phyloP scores from a whole-genome alignment of 2,797 vertebrate species.

The Anguilla megastoma region DNA sequence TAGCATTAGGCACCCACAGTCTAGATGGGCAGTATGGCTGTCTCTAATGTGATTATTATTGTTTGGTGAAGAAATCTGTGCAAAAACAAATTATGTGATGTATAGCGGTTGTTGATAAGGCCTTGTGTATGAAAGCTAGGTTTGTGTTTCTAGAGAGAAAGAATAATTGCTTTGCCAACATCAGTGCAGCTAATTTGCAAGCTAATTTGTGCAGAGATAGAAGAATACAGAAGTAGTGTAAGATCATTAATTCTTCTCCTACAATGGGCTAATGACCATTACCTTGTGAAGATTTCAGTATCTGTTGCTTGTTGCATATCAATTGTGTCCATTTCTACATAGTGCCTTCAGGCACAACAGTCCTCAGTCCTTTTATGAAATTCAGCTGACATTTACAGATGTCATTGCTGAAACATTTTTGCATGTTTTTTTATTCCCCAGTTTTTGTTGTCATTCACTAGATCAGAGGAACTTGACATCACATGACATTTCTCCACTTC shows the following conservation, averaged over 20 bases:
- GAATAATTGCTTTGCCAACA: constrained; percentile 35
- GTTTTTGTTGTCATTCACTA: not conserved
- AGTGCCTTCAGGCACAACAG: constrained; percentile 8
- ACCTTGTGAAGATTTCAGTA: constrained; percentile 52
- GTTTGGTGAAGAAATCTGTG: not conserved
- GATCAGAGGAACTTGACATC: not conserved
- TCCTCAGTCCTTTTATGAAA: constrained; percentile 17
- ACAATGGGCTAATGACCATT: constrained; percentile 68
- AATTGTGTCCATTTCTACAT: constrained; percentile 24
- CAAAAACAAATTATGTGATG: not conserved
- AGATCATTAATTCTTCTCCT: constrained; percentile 66
- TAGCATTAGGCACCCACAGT: not conserved
- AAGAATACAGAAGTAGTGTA: constrained; percentile 50
- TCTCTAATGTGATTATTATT: constrained; percentile 17
- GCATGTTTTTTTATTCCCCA: too few relatives aligned
- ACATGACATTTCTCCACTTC: not conserved
- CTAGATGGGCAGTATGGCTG: not conserved
- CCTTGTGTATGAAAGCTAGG: not conserved
- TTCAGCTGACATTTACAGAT: not conserved
- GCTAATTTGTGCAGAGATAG: constrained; percentile 57
- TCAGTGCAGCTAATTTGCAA: constrained; percentile 57
- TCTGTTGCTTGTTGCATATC: constrained; percentile 14
- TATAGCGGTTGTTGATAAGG: constrained; percentile 14
- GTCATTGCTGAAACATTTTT: too few relatives aligned
- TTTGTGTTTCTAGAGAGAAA: constrained; percentile 30